Base-by-base conservation (phyloP, 2,113 vertebrate species). In the Coturnix japonica region DNA sequence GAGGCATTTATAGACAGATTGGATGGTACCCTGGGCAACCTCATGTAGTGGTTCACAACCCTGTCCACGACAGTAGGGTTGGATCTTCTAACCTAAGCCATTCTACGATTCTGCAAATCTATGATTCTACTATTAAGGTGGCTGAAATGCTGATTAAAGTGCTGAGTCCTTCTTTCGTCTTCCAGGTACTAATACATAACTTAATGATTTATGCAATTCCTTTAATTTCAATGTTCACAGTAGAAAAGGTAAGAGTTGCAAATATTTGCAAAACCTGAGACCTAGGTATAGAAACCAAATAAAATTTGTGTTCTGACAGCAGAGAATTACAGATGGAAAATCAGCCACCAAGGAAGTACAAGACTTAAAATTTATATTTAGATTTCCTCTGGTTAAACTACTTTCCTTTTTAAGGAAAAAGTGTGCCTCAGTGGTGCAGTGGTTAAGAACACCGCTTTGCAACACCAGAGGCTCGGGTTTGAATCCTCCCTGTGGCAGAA, bases 121-220 rank as follows among this genome's bases (percentile, higher is more conserved):
- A 54, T 31, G 17, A 31, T 54, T 54, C 28, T 31, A 19, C 18
- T 17, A 91, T 83, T 87, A 74, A 92, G 84, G 19, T 77, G 26
- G 51, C 89, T 78, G 74, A 84, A 89, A 81, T 67, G 10, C 7
- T 94, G 75, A 95, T 90, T 60, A 56, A 77, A 88, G 7, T 35
- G 26, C 3, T 78, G 69, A 81, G 26, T 75, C 53, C 81, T 53
- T 57, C 43, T 76, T 86, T 65, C 67, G 44, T 60, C 53, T 72
- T 84, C 43, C 39, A 64, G 5, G 16, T 73, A 53, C 11, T 74
- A 78, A 64, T 6, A 49, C 33, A 51, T 18, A 93, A 66, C 10
- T 73, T 63, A 79, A 54, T 44, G 41, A 73, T 51, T 23, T 41
- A 37, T 59, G 57, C 35, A 78, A 5, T 51, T 77, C 41, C 6